These are phyloP conservation scores for Hylaea fasciaria DNA, from an alignment of 2,888 invertebrate genomes.

Conservation along the genomic window DNA sequence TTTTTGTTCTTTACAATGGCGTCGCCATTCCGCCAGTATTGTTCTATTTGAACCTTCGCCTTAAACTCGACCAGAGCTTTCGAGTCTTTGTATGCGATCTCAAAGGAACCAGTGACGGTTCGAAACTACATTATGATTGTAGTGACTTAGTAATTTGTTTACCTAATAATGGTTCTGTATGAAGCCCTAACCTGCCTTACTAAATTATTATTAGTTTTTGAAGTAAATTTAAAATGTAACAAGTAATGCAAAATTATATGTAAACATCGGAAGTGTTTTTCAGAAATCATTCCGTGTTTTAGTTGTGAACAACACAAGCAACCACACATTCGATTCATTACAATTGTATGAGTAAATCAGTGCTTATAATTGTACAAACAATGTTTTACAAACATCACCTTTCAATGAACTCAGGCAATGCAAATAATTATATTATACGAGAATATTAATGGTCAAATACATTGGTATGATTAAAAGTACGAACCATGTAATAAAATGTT, in stretches of 20 bases:
- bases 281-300: no score
- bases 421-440: no score
- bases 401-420: no score
- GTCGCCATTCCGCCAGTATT: conserved; percentile 52
- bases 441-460: no score
- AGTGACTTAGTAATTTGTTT: conserved; percentile 3
- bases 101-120: conserved; percentile 25
- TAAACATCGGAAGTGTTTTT: no score
- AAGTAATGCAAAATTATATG: no score
- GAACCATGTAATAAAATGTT: neutral
- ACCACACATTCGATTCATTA: no score
- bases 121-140: conserved; percentile 24
- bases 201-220: no score
- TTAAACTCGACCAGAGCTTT: conserved; percentile 33
- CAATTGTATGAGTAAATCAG: neutral
- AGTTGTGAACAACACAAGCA: no score
- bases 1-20: conserved; percentile 64
- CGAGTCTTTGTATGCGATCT: conserved; percentile 47
- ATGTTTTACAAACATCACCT: no score
- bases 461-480: neutral
- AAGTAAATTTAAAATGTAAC: no score
- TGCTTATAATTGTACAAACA: neutral
- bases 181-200: neutral
- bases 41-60: conserved; percentile 58
- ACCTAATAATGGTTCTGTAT: neutral